phyloP scores from a whole-genome alignment of 2,113 vertebrate genomes.

The Nibea coibor region DNA sequence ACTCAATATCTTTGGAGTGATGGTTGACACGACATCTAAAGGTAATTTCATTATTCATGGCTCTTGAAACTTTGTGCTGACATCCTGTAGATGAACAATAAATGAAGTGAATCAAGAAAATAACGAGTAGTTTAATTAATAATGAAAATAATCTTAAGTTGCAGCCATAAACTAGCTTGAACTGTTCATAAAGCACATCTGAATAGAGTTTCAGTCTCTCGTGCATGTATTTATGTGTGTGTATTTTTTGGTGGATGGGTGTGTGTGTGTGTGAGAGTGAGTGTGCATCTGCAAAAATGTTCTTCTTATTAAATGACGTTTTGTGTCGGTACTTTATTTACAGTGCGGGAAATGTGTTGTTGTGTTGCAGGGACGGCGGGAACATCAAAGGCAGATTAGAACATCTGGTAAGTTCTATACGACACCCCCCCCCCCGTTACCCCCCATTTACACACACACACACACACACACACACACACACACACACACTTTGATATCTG shows the following conservation, averaged over 20 bases:
- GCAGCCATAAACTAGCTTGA: neutral
- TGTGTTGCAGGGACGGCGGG: constrained; percentile 91
- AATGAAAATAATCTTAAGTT: neutral
- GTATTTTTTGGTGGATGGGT: constrained; percentile 1
- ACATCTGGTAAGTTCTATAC: constrained; percentile 98
- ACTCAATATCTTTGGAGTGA: neutral
- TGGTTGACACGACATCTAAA: neutral
- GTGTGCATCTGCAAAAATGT: constrained; percentile 7
- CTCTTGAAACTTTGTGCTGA: neutral
- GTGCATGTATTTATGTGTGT: neutral
- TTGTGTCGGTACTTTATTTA: constrained; percentile 82
- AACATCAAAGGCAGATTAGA: constrained; percentile 96
- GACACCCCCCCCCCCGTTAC: constrained; percentile 64
- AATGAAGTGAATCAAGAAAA: neutral
- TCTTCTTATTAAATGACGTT: constrained; percentile 54
- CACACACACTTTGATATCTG: constrained; percentile 92
- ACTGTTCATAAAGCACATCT: neutral
- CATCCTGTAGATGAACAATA: neutral
- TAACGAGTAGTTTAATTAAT: neutral
- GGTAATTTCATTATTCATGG: neutral
- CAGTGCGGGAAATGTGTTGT: constrained; percentile 89
- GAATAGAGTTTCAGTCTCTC: constrained; percentile 7
- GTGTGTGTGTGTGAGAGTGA: constrained; percentile 2
- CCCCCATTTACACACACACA: constrained; percentile 86
- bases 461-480: constrained; percentile 90